Conservation (phyloP, 2,888 invertebrate genomes). For the Elegia similella region DNA sequence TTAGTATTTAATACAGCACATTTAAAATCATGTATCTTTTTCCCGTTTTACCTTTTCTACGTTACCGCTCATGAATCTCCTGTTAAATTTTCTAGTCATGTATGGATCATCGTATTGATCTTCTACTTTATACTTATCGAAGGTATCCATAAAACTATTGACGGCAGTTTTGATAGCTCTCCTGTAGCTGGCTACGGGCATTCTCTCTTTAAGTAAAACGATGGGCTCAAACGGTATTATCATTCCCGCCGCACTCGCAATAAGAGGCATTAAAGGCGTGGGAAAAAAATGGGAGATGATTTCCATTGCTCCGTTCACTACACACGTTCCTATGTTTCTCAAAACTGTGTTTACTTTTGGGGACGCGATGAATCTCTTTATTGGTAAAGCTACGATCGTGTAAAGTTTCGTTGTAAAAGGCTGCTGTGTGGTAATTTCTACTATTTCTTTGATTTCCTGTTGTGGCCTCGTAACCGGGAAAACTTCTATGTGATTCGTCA, state of each 20-base stretch:
- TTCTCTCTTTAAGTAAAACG: constrained; percentile 55
- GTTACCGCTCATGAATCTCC: constrained; percentile 50
- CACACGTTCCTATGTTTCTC: constrained; percentile 61
- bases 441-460: constrained; percentile 15
- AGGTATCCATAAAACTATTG: constrained; percentile 58
- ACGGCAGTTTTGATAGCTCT: constrained; percentile 64
- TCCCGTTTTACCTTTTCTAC: constrained; percentile 3
- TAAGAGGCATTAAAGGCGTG: constrained; percentile 63
- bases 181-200: constrained; percentile 69
- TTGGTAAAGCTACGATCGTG: constrained; percentile 37
- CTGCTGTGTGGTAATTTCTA: neutral
- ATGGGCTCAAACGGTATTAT: constrained; percentile 72
- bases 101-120: constrained; percentile 60
- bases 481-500: constrained; percentile 15
- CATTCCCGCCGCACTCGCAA: constrained; percentile 66
- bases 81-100: constrained; percentile 65
- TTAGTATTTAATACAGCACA: neutral
- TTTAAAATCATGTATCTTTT: neutral
- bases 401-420: constrained; percentile 36
- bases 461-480: constrained; percentile 16
- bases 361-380: constrained; percentile 38
- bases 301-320: constrained; percentile 71
- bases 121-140: constrained; percentile 56
- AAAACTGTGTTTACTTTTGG: constrained; percentile 58
- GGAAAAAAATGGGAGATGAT: constrained; percentile 61